Evolutionary conservation across 2,888 invertebrate species (phyloP).

Genomic region (Caenorhabditis sp.): DNA sequence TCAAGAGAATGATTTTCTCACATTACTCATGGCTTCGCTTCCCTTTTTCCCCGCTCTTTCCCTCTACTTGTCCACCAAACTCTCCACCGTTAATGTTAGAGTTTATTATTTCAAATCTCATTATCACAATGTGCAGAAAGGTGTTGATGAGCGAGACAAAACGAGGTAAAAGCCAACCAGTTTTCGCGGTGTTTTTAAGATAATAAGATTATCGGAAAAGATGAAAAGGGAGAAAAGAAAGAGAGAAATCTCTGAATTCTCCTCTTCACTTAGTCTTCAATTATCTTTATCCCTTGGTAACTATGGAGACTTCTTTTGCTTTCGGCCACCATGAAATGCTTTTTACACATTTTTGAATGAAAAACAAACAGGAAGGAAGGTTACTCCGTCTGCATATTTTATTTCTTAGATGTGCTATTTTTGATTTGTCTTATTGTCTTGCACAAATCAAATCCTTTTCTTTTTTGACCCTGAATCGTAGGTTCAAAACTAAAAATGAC

Average conservation of each 20-base stretch:
- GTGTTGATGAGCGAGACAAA: not conserved
- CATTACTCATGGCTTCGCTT: conserved; percentile 54
- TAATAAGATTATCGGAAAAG: conserved; percentile 49
- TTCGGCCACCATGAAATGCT: conserved; percentile 6
- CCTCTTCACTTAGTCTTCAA: conserved; percentile 49
- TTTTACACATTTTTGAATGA: not conserved
- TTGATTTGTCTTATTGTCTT: not conserved
- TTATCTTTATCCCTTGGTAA: conserved; percentile 48
- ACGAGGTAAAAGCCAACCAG: conserved; percentile 3
- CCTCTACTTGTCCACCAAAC: conserved; percentile 10
- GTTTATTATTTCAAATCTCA: conserved; percentile 29
- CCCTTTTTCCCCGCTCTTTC: conserved; percentile 10
- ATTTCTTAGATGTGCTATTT: too few relatives aligned
- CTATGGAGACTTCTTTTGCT: conserved; percentile 34
- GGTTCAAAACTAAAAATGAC: too few relatives aligned
- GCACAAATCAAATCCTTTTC: too few relatives aligned
- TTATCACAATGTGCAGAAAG: conserved; percentile 18
- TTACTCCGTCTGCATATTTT: too few relatives aligned
- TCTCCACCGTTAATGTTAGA: not conserved
- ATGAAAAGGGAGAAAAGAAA: conserved; percentile 31
- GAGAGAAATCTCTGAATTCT: conserved; percentile 43
- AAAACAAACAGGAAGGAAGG: too few relatives aligned
- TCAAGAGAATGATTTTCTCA: conserved; percentile 54
- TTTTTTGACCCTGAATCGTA: too few relatives aligned
- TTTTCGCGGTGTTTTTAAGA: conserved; percentile 29